A percentile compares a stretch with the other conserved stretches of the same genome.
These are phyloP conservation scores for Noctilio leporinus DNA, from an alignment of 2,113 vertebrate genomes.

Conservation along the genomic window DNA sequence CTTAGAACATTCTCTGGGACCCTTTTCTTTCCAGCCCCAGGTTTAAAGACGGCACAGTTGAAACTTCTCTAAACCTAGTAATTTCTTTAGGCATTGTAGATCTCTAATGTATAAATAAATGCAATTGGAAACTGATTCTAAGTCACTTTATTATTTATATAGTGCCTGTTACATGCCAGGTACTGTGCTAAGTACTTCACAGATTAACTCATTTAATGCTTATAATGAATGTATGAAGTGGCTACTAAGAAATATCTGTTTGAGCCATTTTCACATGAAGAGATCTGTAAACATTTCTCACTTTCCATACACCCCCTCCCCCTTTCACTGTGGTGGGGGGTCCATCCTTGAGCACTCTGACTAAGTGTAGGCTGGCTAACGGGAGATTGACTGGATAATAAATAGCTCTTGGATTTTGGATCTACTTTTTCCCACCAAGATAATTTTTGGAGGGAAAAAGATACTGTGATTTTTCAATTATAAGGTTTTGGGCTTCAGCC, in stretches of 20 bases:
- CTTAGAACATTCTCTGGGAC: not conserved
- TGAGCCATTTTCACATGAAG: not conserved
- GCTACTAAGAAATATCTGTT: not conserved
- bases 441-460: not conserved
- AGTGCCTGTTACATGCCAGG: not conserved
- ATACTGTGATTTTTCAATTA: not conserved
- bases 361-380: not conserved
- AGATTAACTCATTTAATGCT: constrained; percentile 15
- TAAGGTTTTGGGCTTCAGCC: not conserved
- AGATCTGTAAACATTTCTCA: constrained; percentile 9
- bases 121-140: not conserved
- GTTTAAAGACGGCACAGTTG: not conserved
- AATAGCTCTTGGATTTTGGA: not conserved
- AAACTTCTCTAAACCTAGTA: constrained; percentile 1
- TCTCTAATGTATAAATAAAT: not conserved
- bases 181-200: not conserved
- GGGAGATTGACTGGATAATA: not conserved
- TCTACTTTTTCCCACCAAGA: not conserved
- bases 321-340: not conserved
- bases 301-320: not conserved
- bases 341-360: not conserved
- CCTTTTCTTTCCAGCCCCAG: not conserved
- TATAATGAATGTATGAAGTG: not conserved
- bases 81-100: constrained; percentile 6
- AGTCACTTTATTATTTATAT: not conserved